These are phyloP conservation scores for Burhinus oedicnemus DNA, from an alignment of 2,113 vertebrate species.

Conservation along the genomic window DNA sequence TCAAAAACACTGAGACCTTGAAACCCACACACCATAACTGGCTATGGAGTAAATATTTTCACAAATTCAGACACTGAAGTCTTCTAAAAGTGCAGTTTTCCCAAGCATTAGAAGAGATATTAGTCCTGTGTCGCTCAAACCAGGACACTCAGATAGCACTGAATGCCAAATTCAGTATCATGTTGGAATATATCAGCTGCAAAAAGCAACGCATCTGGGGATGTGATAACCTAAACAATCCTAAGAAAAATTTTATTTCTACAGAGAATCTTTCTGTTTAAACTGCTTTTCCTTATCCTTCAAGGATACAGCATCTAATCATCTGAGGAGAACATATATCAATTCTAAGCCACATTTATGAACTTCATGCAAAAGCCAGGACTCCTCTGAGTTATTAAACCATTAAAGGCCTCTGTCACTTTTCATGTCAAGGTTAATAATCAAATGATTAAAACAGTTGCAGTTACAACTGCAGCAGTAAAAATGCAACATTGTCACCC, in stretches of 20 bases:
- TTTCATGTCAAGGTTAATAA: conserved; percentile 44
- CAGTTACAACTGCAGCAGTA: conserved; percentile 41
- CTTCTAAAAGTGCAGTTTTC: too few species aligned
- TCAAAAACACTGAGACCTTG: too few species aligned
- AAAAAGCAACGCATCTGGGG: background rate
- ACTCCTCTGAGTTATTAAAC: conserved; percentile 40
- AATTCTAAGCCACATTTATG: background rate
- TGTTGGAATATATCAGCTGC: background rate
- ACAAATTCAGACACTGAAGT: too few species aligned
- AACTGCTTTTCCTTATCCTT: background rate
- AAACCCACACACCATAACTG: too few species aligned
- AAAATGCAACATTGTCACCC: conserved; percentile 38
- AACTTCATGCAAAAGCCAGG: background rate
- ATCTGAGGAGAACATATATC: background rate
- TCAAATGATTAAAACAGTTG: conserved; percentile 40
- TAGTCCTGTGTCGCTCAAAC: too few species aligned
- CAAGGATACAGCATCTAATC: background rate
- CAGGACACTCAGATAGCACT: background rate
- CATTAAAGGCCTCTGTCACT: background rate
- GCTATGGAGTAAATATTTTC: too few species aligned
- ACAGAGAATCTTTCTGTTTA: background rate
- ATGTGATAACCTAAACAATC: background rate
- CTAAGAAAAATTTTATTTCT: background rate
- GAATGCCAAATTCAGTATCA: background rate
- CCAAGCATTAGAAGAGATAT: too few species aligned